A percentile compares a stretch with the other conserved stretches of the same genome.
These are phyloP conservation scores for Pogonomyrmex barbatus DNA, from an alignment of 1,140 invertebrate genomes.

Conservation along the genomic window DNA sequence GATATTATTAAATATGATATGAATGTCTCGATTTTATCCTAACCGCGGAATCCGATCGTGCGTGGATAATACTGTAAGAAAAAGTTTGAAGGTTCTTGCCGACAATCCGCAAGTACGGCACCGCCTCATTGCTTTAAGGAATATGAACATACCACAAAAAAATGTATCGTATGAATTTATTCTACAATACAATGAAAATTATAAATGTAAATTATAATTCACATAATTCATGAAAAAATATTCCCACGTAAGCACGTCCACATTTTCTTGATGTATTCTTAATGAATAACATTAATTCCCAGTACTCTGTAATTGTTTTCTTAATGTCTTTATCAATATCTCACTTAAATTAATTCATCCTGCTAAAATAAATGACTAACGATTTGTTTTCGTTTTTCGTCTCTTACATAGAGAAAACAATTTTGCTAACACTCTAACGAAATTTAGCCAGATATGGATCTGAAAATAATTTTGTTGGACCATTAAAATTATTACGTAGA, in stretches of 20 bases:
- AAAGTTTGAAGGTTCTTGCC: constrained; percentile 35
- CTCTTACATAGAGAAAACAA: too few species aligned
- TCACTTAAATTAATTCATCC: background rate
- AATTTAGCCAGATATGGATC: too few species aligned
- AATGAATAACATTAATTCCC: background rate
- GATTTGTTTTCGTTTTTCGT: background rate
- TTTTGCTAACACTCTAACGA: too few species aligned
- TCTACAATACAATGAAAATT: background rate
- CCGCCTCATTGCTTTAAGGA: constrained; percentile 9
- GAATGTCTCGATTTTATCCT: constrained; percentile 33
- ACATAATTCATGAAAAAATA: background rate
- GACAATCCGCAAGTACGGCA: constrained; percentile 50
- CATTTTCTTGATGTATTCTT: background rate
- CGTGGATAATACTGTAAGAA: constrained; percentile 65
- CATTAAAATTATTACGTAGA: too few species aligned
- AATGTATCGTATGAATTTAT: background rate
- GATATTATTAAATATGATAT: constrained; percentile 11
- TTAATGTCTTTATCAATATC: background rate
- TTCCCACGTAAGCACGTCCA: background rate
- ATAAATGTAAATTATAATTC: too few species aligned
- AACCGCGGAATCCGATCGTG: constrained; percentile 68
- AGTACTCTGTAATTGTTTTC: background rate
- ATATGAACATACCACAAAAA: background rate
- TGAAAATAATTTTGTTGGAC: too few species aligned
- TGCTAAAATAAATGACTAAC: background rate